Evolutionary conservation across 2,797 vertebrate genomes (phyloP).

Genomic region (Gouania willdenowi): DNA sequence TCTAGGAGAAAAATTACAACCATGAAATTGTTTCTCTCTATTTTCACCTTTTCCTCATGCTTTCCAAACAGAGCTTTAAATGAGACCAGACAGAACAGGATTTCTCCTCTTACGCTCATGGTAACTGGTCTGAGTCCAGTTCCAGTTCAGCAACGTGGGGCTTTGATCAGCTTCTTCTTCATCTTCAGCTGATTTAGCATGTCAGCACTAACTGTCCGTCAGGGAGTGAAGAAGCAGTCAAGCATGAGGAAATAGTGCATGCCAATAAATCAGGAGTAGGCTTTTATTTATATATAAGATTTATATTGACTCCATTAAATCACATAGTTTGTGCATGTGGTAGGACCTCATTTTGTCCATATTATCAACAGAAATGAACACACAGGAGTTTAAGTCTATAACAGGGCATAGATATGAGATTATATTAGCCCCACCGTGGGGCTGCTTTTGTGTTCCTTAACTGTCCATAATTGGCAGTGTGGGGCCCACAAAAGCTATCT

Average conservation of each 20-base stretch:
- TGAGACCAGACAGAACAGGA: slow-evolving; percentile 58
- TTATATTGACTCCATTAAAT: too few relatives aligned
- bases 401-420: too few relatives aligned
- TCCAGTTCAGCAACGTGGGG: slow-evolving; percentile 52
- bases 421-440: too few relatives aligned
- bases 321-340: too few relatives aligned
- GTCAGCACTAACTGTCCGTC: slow-evolving; percentile 56
- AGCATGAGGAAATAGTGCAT: slow-evolving; percentile 28
- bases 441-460: too few relatives aligned
- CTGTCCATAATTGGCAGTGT: too few relatives aligned
- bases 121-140: slow-evolving; percentile 54
- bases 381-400: too few relatives aligned
- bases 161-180: slow-evolving; percentile 70
- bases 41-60: slow-evolving; percentile 53
- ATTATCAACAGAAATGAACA: too few relatives aligned
- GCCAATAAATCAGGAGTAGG: slow-evolving; percentile 26
- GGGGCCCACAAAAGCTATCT: too few relatives aligned
- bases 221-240: slow-evolving; percentile 30
- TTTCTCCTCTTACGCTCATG: slow-evolving; percentile 34
- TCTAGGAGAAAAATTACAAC: slow-evolving; percentile 35
- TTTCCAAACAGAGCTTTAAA: slow-evolving; percentile 54
- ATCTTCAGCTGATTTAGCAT: slow-evolving; percentile 47
- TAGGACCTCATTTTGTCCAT: too few relatives aligned
- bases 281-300: too few relatives aligned
- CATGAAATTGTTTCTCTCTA: slow-evolving; percentile 46